phyloP scores from a whole-genome alignment of 2,797 vertebrate genomes.

The Choloepus didactylus region DNA sequence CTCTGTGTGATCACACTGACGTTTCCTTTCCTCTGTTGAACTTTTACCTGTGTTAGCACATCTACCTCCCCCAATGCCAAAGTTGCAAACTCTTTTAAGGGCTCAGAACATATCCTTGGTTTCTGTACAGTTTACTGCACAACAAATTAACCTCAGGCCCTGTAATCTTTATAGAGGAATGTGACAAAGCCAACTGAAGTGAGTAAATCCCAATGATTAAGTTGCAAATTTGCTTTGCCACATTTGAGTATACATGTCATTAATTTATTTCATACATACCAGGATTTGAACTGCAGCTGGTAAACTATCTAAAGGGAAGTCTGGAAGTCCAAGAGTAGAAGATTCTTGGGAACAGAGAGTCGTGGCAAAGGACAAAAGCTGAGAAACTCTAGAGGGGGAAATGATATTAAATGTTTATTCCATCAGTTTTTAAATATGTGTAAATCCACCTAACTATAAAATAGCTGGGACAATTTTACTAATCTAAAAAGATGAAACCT shows the following conservation, averaged over 20 bases:
- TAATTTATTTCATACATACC: slow-evolving; percentile 89
- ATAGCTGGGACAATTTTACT: neutral
- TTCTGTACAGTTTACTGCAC: neutral
- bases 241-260: slow-evolving; percentile 12
- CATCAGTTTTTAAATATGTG: slow-evolving; percentile 72
- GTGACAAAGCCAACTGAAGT: slow-evolving; percentile 3
- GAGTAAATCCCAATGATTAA: slow-evolving; percentile 3
- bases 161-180: slow-evolving; percentile 25
- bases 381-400: slow-evolving; percentile 92
- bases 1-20: neutral
- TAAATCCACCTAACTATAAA: slow-evolving; percentile 4
- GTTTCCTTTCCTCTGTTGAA: neutral
- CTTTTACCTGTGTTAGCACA: neutral
- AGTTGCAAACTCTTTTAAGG: neutral
- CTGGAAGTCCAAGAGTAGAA: slow-evolving; percentile 94
- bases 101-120: neutral
- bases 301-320: slow-evolving; percentile 97
- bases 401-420: slow-evolving; percentile 61
- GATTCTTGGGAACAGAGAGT: slow-evolving; percentile 98
- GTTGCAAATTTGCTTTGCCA: slow-evolving; percentile 13
- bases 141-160: slow-evolving; percentile 7
- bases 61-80: neutral
- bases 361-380: slow-evolving; percentile 95
- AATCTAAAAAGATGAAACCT: slow-evolving; percentile 20
- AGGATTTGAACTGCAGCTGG: slow-evolving; percentile 93